Evolutionary conservation across 1,140 invertebrate species (phyloP).

Genomic region (Drosophila pseudoobscura): DNA sequence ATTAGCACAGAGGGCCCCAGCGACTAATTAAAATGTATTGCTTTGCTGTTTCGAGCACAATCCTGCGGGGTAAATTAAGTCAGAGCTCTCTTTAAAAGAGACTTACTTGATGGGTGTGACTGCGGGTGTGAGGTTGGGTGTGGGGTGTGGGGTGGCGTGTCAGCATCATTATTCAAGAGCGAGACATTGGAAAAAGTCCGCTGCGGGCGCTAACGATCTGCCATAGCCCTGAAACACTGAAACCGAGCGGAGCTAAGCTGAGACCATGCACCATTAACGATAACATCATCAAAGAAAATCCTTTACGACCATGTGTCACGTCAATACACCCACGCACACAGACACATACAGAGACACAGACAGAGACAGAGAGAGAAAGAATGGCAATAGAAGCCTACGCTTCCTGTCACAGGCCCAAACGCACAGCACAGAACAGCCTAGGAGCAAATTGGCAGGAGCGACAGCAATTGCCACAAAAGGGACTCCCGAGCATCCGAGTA

Average conservation of each 20-base stretch:
- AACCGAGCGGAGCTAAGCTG: conserved; percentile 28
- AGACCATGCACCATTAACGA: conserved; percentile 72
- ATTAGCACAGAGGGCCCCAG: conserved; percentile 46
- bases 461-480: conserved; percentile 67
- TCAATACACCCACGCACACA: conserved; percentile 30
- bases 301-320: conserved; percentile 73
- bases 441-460: conserved; percentile 50
- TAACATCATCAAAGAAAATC: conserved; percentile 79
- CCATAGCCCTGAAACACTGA: conserved; percentile 47
- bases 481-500: conserved; percentile 12
- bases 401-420: conserved; percentile 57
- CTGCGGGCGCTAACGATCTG: conserved; percentile 57
- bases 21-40: conserved; percentile 69
- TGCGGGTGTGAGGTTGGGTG: neutral
- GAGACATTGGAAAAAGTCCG: conserved; percentile 28
- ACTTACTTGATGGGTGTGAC: too few relatives aligned
- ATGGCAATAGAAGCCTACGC: conserved; percentile 63
- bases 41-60: conserved; percentile 25
- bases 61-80: conserved; percentile 49
- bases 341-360: conserved; percentile 21
- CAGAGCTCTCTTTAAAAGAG: conserved; percentile 38
- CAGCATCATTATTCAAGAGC: conserved; percentile 67
- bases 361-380: conserved; percentile 11
- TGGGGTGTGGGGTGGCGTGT: neutral
- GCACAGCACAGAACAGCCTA: conserved; percentile 28